Evolutionary conservation across 2,888 invertebrate species (phyloP), one percentile per base, ranked within the genome.

Genomic region (Erebia palarica): DNA sequence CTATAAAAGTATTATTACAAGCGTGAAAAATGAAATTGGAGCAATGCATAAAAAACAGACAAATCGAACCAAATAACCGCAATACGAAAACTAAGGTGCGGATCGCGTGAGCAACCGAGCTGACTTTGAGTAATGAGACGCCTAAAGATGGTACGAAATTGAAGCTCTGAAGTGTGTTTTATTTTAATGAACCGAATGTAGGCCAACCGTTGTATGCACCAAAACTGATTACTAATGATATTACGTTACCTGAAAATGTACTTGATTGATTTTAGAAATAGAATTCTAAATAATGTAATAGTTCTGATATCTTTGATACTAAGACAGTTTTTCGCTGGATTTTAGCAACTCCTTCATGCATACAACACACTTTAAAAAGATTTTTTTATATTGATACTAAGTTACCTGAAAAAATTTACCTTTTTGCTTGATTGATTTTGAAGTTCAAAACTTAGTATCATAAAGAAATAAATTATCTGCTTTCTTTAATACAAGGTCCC

Each of bases 61-160:
- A 72, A 75, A 72, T 66, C 67, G 72, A 75, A 73, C 65, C 69
- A 73, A 65, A 66, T 75, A 74, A 72, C 74, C 72, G 76, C 74
- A 64, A 77, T 71, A 72, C 72, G 74, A 69, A 75, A 76, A 75
- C 77, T 86, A 85, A 86, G 83, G 82, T 84, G 87, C 76, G 79
- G 82, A 84, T 89, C 80, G 90, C 90, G 90, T 91, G 91, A 78
- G 79, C 75, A 16, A 73, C 80, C 78, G 86, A 86, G 73, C 80
- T 79, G 87, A 87, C 90, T 86, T 88, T 89, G 88, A 90, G 84
- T 90, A 86, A 91, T 89, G 89, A 88, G 84, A 82, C 78, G 79
- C 80, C 77, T 65, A 78, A 80, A 87, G 87, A 88, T 87, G 84
- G 79, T 81, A 85, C 85, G 82, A 84, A 87, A 87, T 86, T 87